These are phyloP conservation scores for Epiperipatus broadwayi DNA, from an alignment of 2,888 invertebrate genomes.

Conservation along the genomic window DNA sequence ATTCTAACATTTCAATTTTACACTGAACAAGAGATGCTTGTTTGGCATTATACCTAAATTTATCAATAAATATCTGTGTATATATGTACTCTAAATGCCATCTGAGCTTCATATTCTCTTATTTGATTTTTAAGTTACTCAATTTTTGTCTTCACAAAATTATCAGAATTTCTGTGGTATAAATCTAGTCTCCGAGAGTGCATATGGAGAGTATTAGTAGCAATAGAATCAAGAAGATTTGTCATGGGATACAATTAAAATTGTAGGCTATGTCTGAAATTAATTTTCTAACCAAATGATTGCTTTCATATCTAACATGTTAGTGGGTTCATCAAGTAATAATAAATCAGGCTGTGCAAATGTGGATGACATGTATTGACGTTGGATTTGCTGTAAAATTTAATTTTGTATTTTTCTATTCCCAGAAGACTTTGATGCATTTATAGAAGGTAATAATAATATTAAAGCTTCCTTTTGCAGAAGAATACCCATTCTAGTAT, in stretches of 20 bases:
- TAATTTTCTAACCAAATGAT: conserved; percentile 98
- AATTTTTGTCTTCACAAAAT: conserved; percentile 78
- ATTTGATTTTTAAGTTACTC: conserved; percentile 87
- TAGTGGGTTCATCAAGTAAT: conserved; percentile 60
- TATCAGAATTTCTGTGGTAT: conserved; percentile 89
- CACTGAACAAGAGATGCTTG: conserved; percentile 94
- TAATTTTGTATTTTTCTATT: too few relatives aligned
- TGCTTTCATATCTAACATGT: conserved; percentile 99
- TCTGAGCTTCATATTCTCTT: conserved; percentile 91
- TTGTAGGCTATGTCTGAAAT: conserved; percentile 60
- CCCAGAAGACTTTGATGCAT: too few relatives aligned
- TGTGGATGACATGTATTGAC: too few relatives aligned
- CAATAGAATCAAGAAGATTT: conserved; percentile 87
- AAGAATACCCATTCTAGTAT: too few relatives aligned
- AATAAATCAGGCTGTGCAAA: too few relatives aligned
- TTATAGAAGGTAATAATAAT: too few relatives aligned
- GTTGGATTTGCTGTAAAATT: too few relatives aligned
- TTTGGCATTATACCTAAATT: conserved; percentile 95
- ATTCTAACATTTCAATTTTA: conserved; percentile 94
- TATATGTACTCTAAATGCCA: conserved; percentile 80
- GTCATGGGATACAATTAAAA: conserved; percentile 95
- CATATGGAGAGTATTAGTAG: conserved; percentile 86
- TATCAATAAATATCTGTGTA: conserved; percentile 87
- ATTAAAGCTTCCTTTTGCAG: too few relatives aligned
- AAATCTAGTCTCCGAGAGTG: conserved; percentile 69